Evolutionary conservation across 2,797 vertebrate genomes (phyloP), one percentile per base, ranked within the genome.

Genomic region (Phrynocephalus forsythii): DNA sequence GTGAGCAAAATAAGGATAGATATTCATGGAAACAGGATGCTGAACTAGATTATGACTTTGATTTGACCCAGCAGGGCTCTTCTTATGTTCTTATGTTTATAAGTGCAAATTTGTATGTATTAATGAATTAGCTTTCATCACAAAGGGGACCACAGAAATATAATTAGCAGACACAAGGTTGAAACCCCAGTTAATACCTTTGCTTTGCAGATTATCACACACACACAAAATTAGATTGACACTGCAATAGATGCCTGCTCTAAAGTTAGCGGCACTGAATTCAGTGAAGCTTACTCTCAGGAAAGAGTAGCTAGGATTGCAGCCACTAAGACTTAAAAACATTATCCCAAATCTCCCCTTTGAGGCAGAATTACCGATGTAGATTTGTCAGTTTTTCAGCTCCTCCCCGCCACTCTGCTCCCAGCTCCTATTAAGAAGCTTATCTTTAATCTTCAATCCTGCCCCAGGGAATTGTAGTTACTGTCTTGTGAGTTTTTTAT

Each of bases 331-430:
- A 13, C 68, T 72, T 83, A 33, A 33, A 72, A 83, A 33, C 48
- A 72, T 72, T 20, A 86, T 60, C 56, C 68, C 30, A 72, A 86
- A 86, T 38, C 68, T 72, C 50, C 52, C 67, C 82, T 30, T 44
- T 48, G 28, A 60, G 85, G 85, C 77, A 86, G 67, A 80, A 79
- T 86, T 79, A 86, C 66, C 30, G 33, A 71, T 50, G 5, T 52
- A 86, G 52, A 79, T 56, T 38, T 79, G 85, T 72, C 77, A 72
- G 28, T 22, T 44, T 44, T 79, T 52, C 68, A 72, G 56, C 56
- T 44, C 26, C 22, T 28, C 68, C 38, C 33, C 10, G 2, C 24
- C 33, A 56, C 52, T 56, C 52, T 44, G 38, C 38, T 44, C 38
- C 38, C 16, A 8, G 1, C 48, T 22, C 3, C 33, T 10, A 44